Base-by-base conservation (phyloP, 2,888 invertebrate genomes). In the Rhagonycha lutea region DNA sequence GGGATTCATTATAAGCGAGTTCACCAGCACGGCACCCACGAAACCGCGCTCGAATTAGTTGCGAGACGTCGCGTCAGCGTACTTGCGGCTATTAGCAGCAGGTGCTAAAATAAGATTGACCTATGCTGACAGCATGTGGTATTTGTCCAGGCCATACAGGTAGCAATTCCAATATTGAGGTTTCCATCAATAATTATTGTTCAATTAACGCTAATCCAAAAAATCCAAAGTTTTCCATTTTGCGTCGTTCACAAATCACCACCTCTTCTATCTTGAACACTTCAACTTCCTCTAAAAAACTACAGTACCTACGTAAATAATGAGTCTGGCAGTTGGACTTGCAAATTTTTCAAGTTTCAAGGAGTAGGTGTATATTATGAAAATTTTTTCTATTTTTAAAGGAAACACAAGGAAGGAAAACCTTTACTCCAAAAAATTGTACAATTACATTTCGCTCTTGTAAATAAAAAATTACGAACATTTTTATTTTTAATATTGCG, bases 61-160 rank as follows among this genome's bases (percentile, higher is more conserved):
- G 72, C 80, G 81, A 78, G 80, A 80, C 79, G 76, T 79, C 79
- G 78, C 80, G 80, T 79, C 80, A 79, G 76, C 77, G 70, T 78
- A 72, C 78, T 74, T 72, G 77, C 78, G 75, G 80, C 82, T 82
- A 83, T 83, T 83, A 83, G 81, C 79, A 80, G 82, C 85, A 86
- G 86, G 86, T 86, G 86, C 87, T 86, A 86, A 86, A 86, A 86
- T 87, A 87, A 86, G 84, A 84, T 81, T 85, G 85, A 86, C 85
- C 85, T 85, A 85, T 85, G 84, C 83, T 83, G 83, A 84, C 82
- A 82, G 81, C 80, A 80, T 79, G 79, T 75, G 81, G 79, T 80
- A 81, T 74, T 70, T 73, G 79, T 79, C 77, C 80, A 79, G 72
- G 79, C 77, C 77, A 74, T 76, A 75, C 78, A 79, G 80, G 82